phyloP scores from a whole-genome alignment of 2,113 vertebrate genomes.

The Carassius carassius region DNA sequence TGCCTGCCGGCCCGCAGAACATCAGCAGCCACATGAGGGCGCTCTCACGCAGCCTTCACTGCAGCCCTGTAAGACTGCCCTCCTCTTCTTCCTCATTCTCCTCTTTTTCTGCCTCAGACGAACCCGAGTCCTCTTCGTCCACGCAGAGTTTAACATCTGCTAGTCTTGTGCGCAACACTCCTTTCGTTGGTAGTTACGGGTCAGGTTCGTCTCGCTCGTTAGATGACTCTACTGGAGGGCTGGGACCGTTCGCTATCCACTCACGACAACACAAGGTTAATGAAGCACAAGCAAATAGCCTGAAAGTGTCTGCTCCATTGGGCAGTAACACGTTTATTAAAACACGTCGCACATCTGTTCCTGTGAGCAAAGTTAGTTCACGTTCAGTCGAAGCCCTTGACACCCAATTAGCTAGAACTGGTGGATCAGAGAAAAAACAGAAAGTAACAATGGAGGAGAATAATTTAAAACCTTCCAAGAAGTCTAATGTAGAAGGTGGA shows the following conservation, averaged over 20 bases:
- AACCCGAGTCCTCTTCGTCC: constrained; percentile 34
- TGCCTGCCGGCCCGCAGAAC: constrained; percentile 46
- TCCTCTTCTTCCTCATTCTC: constrained; percentile 55
- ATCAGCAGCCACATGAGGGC: constrained; percentile 55
- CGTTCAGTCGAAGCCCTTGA: constrained; percentile 57
- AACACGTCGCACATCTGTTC: constrained; percentile 55
- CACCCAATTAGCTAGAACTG: constrained; percentile 56
- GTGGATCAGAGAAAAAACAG: constrained; percentile 19
- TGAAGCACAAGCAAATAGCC: constrained; percentile 39
- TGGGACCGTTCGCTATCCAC: constrained; percentile 39
- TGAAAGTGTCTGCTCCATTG: constrained; percentile 52
- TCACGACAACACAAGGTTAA: constrained; percentile 5
- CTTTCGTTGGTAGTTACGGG: constrained; percentile 69
- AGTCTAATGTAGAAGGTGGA: not conserved
- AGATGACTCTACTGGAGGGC: constrained; percentile 23
- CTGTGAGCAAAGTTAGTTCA: constrained; percentile 48
- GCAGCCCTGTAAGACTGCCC: constrained; percentile 74
- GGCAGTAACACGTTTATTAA: constrained; percentile 71
- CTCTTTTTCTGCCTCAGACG: constrained; percentile 37
- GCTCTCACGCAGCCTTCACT: constrained; percentile 73
- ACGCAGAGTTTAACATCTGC: constrained; percentile 52
- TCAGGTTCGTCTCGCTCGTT: constrained; percentile 42
- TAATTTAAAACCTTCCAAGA: not conserved
- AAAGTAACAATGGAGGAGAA: constrained; percentile 1
- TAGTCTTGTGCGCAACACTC: constrained; percentile 65